Base-by-base conservation (phyloP, 2,888 invertebrate species). In the Xestoiulus laeticollis region DNA sequence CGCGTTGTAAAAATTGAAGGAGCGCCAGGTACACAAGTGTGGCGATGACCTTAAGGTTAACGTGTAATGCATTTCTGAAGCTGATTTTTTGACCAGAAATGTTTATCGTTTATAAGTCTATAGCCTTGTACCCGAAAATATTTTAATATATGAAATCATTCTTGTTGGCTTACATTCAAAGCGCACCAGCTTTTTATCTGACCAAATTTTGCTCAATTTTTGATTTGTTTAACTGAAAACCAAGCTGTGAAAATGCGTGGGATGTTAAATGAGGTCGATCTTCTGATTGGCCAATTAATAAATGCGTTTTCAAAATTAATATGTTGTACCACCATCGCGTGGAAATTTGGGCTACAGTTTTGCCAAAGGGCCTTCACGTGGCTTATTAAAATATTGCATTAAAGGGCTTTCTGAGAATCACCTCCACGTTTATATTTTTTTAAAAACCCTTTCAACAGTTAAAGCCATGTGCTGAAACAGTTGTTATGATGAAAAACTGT, bases 401-500 rank as follows among this genome's bases (percentile, higher is more conserved):
- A 1, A 32, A 16, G 32, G 30, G 30, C 16, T 26, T 78, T 32
- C 78, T 14, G 16, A 30, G 30, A 78, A 78, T 78, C n/a, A n/a
- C n/a, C 30, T 26, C 16, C 14, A 26, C 78, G 78, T 16, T 78
- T 30, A 30, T 78, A 14, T 30, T 30, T 30, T 78, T 78, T 14
- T 30, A 16, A 30, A 78, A 78, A 78, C 78, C 78, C 78, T 78
- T 78, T 78, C 78, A 78, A 8, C 78, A 30, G 78, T 32, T 16
- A 5, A 32, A 78, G 78, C 78, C 78, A 78, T 78, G 78, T 78
- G 78, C 30, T 30, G 78, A 78, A 78, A 78, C 78, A 30, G 78
- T 78, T 30, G 78, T 78, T 78, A 30, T 30, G 78, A 30, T 78
- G 78, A 78, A 78, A 78, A 78, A 78, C 78, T 78, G 78, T 78